These are phyloP conservation scores for Andrena praecox DNA, from an alignment of 2,888 invertebrate species.

Conservation along the genomic window DNA sequence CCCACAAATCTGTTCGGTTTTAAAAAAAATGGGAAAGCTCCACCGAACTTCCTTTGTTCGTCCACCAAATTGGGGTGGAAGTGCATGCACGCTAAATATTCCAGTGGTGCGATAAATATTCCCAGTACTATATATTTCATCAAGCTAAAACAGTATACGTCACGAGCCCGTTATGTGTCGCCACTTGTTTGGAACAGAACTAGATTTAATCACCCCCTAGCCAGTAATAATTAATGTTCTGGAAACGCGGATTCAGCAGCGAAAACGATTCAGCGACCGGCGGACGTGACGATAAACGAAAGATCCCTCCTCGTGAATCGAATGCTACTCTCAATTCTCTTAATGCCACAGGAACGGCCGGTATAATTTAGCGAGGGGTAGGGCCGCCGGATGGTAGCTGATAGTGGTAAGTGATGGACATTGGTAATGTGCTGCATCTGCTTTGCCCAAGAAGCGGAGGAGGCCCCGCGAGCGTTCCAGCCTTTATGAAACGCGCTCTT, in stretches of 20 bases:
- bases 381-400: slow-evolving; percentile 67
- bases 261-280: slow-evolving; percentile 12
- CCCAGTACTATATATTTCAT: no score
- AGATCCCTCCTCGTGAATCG: slow-evolving; percentile 50
- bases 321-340: slow-evolving; percentile 68
- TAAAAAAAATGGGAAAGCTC: no score
- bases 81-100: no score
- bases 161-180: no score
- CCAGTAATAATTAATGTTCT: no score
- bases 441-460: slow-evolving; percentile 71
- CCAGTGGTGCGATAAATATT: no score
- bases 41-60: no score
- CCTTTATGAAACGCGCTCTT: slow-evolving; percentile 79
- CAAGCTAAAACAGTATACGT: no score
- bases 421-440: slow-evolving; percentile 84
- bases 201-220: no score
- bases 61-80: no score
- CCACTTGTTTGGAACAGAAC: no score
- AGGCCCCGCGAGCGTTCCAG: slow-evolving; percentile 63
- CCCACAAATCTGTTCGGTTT: no score
- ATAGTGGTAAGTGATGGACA: slow-evolving; percentile 83
- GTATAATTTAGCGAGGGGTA: slow-evolving; percentile 72
- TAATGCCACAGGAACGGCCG: slow-evolving; percentile 61
- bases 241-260: neutral
- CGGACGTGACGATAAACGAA: slow-evolving; percentile 37